These are phyloP conservation scores for Poecile atricapillus DNA, from an alignment of 2,113 vertebrate genomes.

Conservation along the genomic window DNA sequence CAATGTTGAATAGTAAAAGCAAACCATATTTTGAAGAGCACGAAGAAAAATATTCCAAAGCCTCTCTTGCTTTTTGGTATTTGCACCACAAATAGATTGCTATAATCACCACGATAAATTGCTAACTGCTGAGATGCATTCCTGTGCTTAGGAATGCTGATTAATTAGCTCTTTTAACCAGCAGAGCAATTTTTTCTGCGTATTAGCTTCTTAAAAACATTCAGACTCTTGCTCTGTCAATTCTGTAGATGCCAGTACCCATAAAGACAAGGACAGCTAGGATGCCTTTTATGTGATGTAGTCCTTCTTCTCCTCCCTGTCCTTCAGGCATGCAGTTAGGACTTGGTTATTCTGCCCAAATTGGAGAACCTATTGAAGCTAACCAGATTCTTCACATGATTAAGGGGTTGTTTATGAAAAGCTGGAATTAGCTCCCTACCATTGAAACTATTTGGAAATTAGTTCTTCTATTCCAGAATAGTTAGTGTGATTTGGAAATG, in stretches of 20 bases:
- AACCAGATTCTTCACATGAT: slow-evolving; percentile 30
- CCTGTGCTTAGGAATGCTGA: slow-evolving; percentile 21
- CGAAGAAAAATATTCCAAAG: not conserved
- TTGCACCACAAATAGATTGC: not conserved
- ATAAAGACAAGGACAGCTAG: not conserved
- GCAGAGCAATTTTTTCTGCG: slow-evolving; percentile 14
- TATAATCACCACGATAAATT: not conserved
- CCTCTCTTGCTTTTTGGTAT: not conserved
- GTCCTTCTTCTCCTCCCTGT: not conserved
- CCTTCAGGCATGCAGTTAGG: slow-evolving; percentile 4
- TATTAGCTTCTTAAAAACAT: slow-evolving; percentile 15
- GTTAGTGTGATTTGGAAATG: slow-evolving; percentile 36
- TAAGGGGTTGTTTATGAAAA: slow-evolving; percentile 26
- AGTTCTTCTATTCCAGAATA: slow-evolving; percentile 32
- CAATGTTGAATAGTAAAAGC: not conserved
- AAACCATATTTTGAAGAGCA: not conserved
- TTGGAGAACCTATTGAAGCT: not conserved
- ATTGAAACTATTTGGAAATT: slow-evolving; percentile 55
- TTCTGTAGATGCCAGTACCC: not conserved
- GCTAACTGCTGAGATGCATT: slow-evolving; percentile 24
- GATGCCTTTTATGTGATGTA: slow-evolving; percentile 10
- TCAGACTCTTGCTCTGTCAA: not conserved
- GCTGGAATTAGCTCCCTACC: slow-evolving; percentile 23
- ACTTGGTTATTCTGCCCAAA: not conserved
- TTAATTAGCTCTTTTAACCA: not conserved